Percentiles rank a stretch among this genome's conserved stretches.
phyloP scores from a whole-genome alignment of 2,888 invertebrate species.

The Chaetoderma sp. region DNA sequence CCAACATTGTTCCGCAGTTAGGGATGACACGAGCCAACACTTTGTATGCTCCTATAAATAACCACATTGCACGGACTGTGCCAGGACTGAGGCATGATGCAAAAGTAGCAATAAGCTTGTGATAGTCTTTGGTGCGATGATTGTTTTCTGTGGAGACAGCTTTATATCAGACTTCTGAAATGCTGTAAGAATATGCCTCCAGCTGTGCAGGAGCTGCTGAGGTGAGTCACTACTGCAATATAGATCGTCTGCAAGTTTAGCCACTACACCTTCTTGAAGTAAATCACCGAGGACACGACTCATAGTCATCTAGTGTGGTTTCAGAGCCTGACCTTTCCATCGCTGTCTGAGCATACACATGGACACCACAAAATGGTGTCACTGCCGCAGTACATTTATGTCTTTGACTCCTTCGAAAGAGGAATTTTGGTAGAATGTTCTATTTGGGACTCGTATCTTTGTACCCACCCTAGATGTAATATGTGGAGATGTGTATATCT shows the following conservation, averaged over 20 bases:
- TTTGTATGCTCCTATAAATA: too few species aligned
- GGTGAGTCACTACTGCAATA: slow-evolving; percentile 39
- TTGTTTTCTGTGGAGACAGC: too few species aligned
- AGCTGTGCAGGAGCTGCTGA: slow-evolving; percentile 25
- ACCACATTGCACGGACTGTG: too few species aligned
- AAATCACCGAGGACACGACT: slow-evolving; percentile 33
- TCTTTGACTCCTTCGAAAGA: slow-evolving; percentile 14
- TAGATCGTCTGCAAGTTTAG: slow-evolving; percentile 42
- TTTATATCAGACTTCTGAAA: too few species aligned
- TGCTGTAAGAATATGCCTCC: background rate
- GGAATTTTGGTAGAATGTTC: slow-evolving; percentile 24
- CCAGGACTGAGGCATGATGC: too few species aligned
- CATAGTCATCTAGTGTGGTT: slow-evolving; percentile 15
- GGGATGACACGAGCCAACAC: too few species aligned
- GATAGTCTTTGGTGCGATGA: too few species aligned
- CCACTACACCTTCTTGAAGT: slow-evolving; percentile 33
- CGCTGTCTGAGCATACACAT: slow-evolving; percentile 20
- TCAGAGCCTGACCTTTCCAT: slow-evolving; percentile 23
- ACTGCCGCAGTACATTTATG: slow-evolving; percentile 24
- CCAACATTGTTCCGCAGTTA: too few species aligned
- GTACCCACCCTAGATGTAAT: too few species aligned
- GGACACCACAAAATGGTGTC: slow-evolving; percentile 4
- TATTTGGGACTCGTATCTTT: too few species aligned
- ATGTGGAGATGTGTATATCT: too few species aligned
- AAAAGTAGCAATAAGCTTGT: too few species aligned